A percentile compares a stretch with the other conserved stretches of the same genome.
Conservation (phyloP, 1,140 invertebrate genomes). For the Tetramorium parvispinum region DNA sequence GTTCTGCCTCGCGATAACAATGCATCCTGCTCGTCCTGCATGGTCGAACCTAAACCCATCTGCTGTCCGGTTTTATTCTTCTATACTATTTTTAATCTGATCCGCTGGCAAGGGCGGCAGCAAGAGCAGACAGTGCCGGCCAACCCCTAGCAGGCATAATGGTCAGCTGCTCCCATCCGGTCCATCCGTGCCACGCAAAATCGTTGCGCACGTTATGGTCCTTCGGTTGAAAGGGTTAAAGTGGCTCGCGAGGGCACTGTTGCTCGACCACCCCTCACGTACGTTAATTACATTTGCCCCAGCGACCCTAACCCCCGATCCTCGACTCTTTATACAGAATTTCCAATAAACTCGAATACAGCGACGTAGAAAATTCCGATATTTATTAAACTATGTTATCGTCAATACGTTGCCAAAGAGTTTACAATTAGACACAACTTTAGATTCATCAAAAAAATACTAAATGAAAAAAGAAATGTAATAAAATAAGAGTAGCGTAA, state of each 20-base stretch:
- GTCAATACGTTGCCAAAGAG: not conserved
- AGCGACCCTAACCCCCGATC: slow-evolving; percentile 22
- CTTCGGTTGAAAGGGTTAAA: slow-evolving; percentile 66
- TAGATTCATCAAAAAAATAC: not conserved
- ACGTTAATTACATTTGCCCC: slow-evolving; percentile 66
- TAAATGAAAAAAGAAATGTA: not conserved
- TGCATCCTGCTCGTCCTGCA: slow-evolving; percentile 56
- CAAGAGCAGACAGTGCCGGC: slow-evolving; percentile 62
- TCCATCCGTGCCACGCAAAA: slow-evolving; percentile 69
- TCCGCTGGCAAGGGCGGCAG: slow-evolving; percentile 69
- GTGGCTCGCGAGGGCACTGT: slow-evolving; percentile 18
- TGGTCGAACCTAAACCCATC: slow-evolving; percentile 74
- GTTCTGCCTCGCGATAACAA: slow-evolving; percentile 68
- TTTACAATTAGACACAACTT: not conserved
- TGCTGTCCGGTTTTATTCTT: slow-evolving; percentile 83
- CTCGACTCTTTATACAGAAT: slow-evolving; percentile 29
- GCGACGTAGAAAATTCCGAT: not conserved
- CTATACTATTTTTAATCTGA: slow-evolving; percentile 80
- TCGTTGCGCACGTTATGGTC: slow-evolving; percentile 66
- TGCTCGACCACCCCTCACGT: not conserved
- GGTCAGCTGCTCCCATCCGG: slow-evolving; percentile 78
- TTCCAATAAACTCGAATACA: slow-evolving; percentile 30
- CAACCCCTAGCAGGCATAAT: slow-evolving; percentile 67
- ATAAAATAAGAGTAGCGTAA: not conserved
- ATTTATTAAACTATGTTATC: not conserved